These are phyloP conservation scores for Polyploca ridens DNA, from an alignment of 2,888 invertebrate species.

Conservation along the genomic window DNA sequence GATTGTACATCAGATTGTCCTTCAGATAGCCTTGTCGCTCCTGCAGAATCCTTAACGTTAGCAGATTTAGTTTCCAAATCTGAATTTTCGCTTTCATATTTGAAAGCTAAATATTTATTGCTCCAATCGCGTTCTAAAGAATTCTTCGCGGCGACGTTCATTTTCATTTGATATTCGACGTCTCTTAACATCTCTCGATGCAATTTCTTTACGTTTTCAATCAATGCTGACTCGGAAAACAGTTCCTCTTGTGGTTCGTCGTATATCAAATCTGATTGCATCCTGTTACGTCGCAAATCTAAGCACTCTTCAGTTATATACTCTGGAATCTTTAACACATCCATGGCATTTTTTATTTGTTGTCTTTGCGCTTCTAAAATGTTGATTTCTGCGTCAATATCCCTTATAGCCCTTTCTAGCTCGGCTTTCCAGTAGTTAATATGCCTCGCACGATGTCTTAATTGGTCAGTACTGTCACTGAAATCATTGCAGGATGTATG, in stretches of 20 bases:
- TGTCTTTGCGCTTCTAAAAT: conserved; percentile 68
- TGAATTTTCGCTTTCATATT: conserved; percentile 89
- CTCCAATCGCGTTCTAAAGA: conserved; percentile 95
- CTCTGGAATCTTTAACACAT: conserved; percentile 64
- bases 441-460: conserved; percentile 69
- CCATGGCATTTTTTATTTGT: conserved; percentile 76
- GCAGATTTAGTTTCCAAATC: conserved; percentile 88
- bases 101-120: conserved; percentile 92
- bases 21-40: conserved; percentile 91
- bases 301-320: conserved; percentile 88
- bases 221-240: conserved; percentile 88
- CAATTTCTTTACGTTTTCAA: conserved; percentile 87
- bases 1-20: conserved; percentile 93
- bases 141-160: conserved; percentile 90
- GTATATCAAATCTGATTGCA: conserved; percentile 89
- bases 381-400: conserved; percentile 72
- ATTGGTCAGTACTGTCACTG: conserved; percentile 71
- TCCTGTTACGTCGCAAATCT: conserved; percentile 86
- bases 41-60: conserved; percentile 90
- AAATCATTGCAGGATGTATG: conserved; percentile 72
- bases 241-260: conserved; percentile 91
- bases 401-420: conserved; percentile 70
- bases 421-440: conserved; percentile 79
- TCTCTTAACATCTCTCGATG: conserved; percentile 87
- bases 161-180: conserved; percentile 87